Percentiles rank a stretch among this genome's conserved stretches.
These are phyloP conservation scores for Boulengeromyrus knoepffleri DNA, from an alignment of 2,113 vertebrate species.

Conservation along the genomic window DNA sequence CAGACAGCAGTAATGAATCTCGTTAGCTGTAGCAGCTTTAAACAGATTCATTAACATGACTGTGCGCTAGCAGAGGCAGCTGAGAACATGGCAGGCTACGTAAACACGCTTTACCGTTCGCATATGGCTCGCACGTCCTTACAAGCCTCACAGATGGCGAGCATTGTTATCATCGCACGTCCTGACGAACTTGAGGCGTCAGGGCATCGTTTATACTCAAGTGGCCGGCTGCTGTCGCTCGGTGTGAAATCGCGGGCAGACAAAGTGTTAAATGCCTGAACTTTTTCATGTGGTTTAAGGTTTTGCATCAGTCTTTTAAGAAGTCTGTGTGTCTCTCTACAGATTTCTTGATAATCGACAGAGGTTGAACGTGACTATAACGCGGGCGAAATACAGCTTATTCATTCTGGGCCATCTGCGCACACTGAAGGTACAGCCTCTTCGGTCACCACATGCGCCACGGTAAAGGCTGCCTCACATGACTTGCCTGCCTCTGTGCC, in stretches of 20 bases:
- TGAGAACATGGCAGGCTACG: not conserved
- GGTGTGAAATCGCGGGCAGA: not conserved
- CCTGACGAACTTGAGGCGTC: not conserved
- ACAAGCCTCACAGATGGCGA: not conserved
- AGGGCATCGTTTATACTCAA: no score
- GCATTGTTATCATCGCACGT: not conserved
- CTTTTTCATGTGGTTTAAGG: not conserved
- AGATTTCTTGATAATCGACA: constrained; percentile 76
- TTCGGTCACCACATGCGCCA: not conserved
- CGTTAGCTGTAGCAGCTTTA: not conserved
- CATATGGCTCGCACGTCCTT: not conserved
- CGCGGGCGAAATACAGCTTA: constrained; percentile 72
- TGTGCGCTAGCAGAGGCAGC: not conserved
- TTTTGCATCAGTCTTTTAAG: not conserved
- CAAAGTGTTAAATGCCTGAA: not conserved
- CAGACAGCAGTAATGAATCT: not conserved
- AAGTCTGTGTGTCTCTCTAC: not conserved
- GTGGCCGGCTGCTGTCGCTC: not conserved
- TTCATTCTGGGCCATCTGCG: constrained; percentile 74
- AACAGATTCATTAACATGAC: not conserved
- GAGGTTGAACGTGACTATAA: constrained; percentile 77
- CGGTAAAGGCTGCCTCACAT: not conserved
- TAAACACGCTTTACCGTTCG: not conserved
- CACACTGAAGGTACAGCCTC: constrained; percentile 61
- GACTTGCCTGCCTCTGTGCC: not conserved